These are phyloP conservation scores for Tor tambroides DNA, from an alignment of 2,113 vertebrate species.

Conservation along the genomic window DNA sequence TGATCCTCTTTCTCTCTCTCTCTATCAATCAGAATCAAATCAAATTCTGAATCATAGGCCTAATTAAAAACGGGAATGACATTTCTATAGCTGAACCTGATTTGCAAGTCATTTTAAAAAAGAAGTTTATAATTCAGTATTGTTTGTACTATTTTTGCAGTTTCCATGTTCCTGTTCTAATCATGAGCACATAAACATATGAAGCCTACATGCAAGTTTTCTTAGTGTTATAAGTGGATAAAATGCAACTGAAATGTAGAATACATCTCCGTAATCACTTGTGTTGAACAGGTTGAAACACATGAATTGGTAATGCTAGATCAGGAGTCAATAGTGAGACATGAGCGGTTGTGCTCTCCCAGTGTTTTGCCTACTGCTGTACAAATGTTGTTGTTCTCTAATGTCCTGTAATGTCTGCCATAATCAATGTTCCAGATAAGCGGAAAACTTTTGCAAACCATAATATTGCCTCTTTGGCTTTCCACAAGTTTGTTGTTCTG, in stretches of 20 bases:
- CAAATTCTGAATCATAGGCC: too few relatives aligned
- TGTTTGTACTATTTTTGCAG: not conserved
- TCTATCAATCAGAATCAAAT: too few relatives aligned
- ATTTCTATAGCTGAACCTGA: not conserved
- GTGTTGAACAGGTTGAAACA: not conserved
- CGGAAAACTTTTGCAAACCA: slow-evolving; percentile 24
- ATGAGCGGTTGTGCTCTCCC: not conserved
- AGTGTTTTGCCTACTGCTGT: slow-evolving; percentile 23
- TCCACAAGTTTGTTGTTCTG: slow-evolving; percentile 24
- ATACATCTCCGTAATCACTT: not conserved
- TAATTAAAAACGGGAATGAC: too few relatives aligned
- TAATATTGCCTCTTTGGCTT: slow-evolving; percentile 23
- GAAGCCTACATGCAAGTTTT: not conserved
- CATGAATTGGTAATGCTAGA: not conserved
- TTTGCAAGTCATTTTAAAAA: not conserved
- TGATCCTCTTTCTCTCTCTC: too few relatives aligned
- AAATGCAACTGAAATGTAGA: not conserved
- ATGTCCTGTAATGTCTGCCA: slow-evolving; percentile 14
- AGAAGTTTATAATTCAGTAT: not conserved
- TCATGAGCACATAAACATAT: not conserved
- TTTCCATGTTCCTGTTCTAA: not conserved
- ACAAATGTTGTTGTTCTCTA: slow-evolving; percentile 23
- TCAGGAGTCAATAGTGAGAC: slow-evolving; percentile 19
- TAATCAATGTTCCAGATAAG: slow-evolving; percentile 42
- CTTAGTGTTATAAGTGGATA: not conserved